A percentile compares a stretch with the other conserved stretches of the same genome.
phyloP scores from a whole-genome alignment of 2,888 invertebrate genomes.

The Acanthosepion pharaonis region DNA sequence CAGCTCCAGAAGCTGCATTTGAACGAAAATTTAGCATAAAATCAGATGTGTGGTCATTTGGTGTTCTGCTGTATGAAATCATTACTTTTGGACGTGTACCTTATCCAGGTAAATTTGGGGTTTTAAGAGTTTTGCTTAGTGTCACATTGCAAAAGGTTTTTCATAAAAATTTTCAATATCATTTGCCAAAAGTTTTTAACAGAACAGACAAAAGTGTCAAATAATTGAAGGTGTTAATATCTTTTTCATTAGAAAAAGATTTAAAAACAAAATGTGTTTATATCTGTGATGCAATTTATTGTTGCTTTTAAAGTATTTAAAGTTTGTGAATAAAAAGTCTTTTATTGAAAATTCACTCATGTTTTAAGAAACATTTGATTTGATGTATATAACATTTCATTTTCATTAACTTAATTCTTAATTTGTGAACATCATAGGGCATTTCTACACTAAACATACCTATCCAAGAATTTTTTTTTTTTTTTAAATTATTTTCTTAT shows the following conservation, averaged over 20 bases:
- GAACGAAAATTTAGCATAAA: conserved; percentile 97
- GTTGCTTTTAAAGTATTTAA: not conserved
- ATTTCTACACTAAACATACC: too few relatives aligned
- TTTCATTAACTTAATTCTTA: too few relatives aligned
- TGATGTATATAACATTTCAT: too few relatives aligned
- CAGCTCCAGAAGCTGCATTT: conserved; percentile 95
- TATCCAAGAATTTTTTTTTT: too few relatives aligned
- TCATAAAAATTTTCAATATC: too few relatives aligned
- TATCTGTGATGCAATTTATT: not conserved
- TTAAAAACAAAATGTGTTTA: not conserved
- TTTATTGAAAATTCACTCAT: too few relatives aligned
- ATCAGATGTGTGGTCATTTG: conserved; percentile 99
- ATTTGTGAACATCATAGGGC: too few relatives aligned
- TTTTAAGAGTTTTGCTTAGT: not conserved
- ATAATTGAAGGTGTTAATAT: not conserved
- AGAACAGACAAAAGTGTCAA: not conserved
- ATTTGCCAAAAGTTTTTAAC: not conserved
- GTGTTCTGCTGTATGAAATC: conserved; percentile 95
- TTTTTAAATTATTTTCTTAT: not conserved
- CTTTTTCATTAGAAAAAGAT: not conserved
- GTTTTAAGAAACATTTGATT: too few relatives aligned
- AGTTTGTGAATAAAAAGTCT: not conserved
- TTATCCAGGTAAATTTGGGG: conserved; percentile 83
- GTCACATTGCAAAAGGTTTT: not conserved
- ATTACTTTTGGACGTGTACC: conserved; percentile 97